These are phyloP conservation scores for Platysteira castanea DNA, from an alignment of 2,113 vertebrate genomes.

Conservation along the genomic window DNA sequence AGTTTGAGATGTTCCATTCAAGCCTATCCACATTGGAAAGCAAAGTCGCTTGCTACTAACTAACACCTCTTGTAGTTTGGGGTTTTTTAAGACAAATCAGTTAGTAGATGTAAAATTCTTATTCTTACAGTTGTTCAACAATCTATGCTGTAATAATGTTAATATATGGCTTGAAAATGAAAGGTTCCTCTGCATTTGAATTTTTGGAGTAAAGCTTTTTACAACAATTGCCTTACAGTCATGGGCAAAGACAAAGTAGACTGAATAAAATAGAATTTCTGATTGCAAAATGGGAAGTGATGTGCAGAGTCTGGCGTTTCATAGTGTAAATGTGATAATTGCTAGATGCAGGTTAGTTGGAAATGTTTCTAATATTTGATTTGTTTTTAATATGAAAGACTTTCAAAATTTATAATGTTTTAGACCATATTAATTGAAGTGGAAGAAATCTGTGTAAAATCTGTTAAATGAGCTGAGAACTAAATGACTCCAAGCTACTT, in stretches of 20 bases:
- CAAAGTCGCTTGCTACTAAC: background rate
- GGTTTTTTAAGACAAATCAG: background rate
- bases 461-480: background rate
- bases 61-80: background rate
- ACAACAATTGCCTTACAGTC: background rate
- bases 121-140: background rate
- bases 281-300: background rate
- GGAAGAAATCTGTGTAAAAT: background rate
- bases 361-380: conserved; percentile 6
- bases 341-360: background rate
- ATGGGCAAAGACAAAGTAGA: background rate
- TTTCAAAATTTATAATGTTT: background rate
- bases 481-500: background rate
- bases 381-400: background rate
- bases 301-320: background rate
- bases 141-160: background rate
- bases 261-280: background rate
- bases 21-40: background rate
- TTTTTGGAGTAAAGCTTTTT: background rate
- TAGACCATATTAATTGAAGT: conserved; percentile 9
- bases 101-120: background rate
- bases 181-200: background rate
- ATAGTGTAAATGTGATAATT: background rate
- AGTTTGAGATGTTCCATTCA: background rate
- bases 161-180: background rate